These are phyloP conservation scores for Cephalopachus bancanus DNA, from an alignment of 2,797 vertebrate genomes.

Conservation along the genomic window DNA sequence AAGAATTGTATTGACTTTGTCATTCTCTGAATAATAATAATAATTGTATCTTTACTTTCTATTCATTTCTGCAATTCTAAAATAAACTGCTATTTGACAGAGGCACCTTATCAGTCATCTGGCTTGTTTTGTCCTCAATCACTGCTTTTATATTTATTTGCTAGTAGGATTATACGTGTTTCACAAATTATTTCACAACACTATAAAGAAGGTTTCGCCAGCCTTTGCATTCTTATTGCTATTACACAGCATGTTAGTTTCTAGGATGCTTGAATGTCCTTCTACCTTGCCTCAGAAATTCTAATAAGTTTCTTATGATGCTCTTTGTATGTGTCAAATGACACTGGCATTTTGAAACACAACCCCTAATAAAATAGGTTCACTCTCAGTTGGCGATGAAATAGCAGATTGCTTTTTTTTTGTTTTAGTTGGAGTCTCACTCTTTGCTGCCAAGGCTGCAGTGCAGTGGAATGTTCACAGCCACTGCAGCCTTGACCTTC, in stretches of 20 bases:
- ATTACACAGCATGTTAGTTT: conserved; percentile 22
- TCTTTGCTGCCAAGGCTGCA: no score
- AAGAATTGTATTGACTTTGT: conserved; percentile 55
- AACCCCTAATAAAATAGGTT: conserved; percentile 6
- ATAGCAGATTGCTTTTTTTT: conserved; percentile 55
- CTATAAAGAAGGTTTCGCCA: neutral
- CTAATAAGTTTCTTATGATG: conserved; percentile 28
- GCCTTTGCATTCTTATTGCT: neutral
- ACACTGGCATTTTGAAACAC: conserved; percentile 25
- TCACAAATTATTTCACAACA: conserved; percentile 33
- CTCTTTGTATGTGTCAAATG: conserved; percentile 26
- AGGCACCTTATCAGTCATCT: conserved; percentile 53
- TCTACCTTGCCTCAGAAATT: conserved; percentile 50
- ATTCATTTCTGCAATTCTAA: conserved; percentile 39
- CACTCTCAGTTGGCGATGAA: neutral
- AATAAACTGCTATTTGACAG: conserved; percentile 51
- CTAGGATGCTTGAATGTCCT: conserved; percentile 33
- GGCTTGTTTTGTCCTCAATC: neutral
- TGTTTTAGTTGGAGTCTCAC: no score
- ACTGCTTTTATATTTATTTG: conserved; percentile 51
- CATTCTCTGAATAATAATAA: conserved; percentile 60
- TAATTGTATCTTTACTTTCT: conserved; percentile 54
- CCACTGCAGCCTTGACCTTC: no score
- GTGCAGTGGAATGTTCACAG: no score
- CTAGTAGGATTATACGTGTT: neutral